Base-by-base conservation (phyloP, 2,888 invertebrate genomes). In the Lithosia quadra region DNA sequence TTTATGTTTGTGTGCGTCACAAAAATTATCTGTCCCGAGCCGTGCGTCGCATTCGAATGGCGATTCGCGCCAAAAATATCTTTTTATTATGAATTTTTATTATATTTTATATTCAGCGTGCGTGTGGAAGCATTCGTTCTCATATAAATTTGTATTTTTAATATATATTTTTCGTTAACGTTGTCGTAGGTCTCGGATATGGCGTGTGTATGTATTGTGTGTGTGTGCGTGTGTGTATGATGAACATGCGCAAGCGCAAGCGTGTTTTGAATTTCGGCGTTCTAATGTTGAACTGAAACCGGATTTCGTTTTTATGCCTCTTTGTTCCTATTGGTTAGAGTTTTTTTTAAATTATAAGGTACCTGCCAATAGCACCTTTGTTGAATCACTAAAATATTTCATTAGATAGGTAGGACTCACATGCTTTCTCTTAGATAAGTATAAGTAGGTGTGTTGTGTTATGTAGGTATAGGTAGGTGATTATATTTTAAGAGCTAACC, bases 161-260 rank as follows among this genome's bases (percentile, higher is more conserved):
- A 80, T 84, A 82, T 84, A 82, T 86, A 87, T 88, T 84, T 88
- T 85, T 85, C 80, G 83, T 84, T 83, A 79, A 74, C 77, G 81
- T 92, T 91, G 91, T 82, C 91, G 91, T 90, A 92, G 92, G 92
- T 92, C 90, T 82, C 72, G 87, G 85, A 84, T 84, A 78, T 83
- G 78, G n/a, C 15, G 33, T 15, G 65, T 72, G 77, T 73, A 67
- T 82, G 84, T 77, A 83, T 83, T 73, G 67, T 82, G 84, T 77
- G 83, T 83, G 76, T 76, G 39, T 24, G 68, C 71, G 76, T 74
- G 21, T 34, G 67, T 83, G 84, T 78, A n/a, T n/a, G n/a, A n/a
- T n/a, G n/a, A n/a, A n/a, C n/a, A n/a, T n/a, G n/a, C n/a, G 82
- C 81, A 76, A 74, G 85, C 82, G 82, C 77, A 75, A 80, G 85